Percentiles rank a stretch among this genome's conserved stretches.
Evolutionary conservation across 2,797 vertebrate genomes (phyloP).

Genomic region (Hyperoplus immaculatus): DNA sequence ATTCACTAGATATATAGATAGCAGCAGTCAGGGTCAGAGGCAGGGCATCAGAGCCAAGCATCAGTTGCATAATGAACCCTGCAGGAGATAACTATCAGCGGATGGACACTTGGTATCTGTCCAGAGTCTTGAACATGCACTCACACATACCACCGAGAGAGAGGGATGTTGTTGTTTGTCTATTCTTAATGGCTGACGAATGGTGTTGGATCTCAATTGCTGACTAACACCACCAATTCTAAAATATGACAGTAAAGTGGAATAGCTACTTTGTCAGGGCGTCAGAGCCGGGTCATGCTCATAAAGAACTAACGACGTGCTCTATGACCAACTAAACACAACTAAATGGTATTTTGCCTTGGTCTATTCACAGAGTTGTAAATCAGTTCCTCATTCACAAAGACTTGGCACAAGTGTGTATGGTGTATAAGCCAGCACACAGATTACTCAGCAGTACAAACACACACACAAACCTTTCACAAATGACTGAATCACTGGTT

Average conservation of each 20-base stretch:
- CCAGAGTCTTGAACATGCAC: conserved; percentile 49
- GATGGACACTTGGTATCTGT: conserved; percentile 64
- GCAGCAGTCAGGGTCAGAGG: conserved; percentile 63
- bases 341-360: not conserved
- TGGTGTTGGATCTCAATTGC: conserved; percentile 1
- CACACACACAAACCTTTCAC: not conserved
- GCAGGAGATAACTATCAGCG: conserved; percentile 73
- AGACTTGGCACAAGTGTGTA: conserved; percentile 33
- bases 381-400: conserved; percentile 48
- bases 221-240: not conserved
- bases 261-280: too few species aligned
- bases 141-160: conserved; percentile 17
- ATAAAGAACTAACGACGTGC: too few species aligned
- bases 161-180: conserved; percentile 23
- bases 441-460: not conserved
- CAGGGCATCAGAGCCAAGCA: conserved; percentile 64
- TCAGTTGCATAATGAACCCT: conserved; percentile 77
- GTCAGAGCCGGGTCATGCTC: too few species aligned
- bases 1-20: conserved; percentile 42
- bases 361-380: conserved; percentile 2
- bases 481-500: not conserved
- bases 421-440: conserved; percentile 2
- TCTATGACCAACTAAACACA: not conserved
- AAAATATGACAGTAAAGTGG: not conserved
- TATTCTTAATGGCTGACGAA: conserved; percentile 3